phyloP scores from a whole-genome alignment of 2,113 vertebrate species.

The Hepsetus odoe region DNA sequence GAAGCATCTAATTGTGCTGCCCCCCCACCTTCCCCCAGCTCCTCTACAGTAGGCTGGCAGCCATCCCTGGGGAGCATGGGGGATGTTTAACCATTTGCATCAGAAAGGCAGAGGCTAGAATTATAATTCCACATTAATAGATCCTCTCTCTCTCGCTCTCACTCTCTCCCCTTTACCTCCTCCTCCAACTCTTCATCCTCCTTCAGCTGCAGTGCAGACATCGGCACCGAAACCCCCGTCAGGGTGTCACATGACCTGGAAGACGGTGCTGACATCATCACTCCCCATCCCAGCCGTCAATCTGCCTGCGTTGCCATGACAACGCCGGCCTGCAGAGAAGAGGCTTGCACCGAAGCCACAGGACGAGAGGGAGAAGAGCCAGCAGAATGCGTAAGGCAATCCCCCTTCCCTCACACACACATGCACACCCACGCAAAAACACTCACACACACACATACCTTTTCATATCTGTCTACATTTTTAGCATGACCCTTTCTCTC shows the following conservation, averaged over 20 bases:
- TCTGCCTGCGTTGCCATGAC: constrained; percentile 80
- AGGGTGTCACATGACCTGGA: constrained; percentile 77
- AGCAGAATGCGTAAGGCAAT: constrained; percentile 78
- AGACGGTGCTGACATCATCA: constrained; percentile 74
- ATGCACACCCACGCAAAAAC: background rate
- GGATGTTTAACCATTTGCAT: constrained; percentile 40
- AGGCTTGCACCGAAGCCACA: constrained; percentile 70
- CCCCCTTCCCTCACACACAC: constrained; percentile 20
- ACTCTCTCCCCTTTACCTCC: background rate
- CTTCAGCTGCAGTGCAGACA: constrained; percentile 87
- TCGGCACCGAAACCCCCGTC: constrained; percentile 73
- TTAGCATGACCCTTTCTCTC: constrained; percentile 22
- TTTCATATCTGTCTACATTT: constrained; percentile 4
- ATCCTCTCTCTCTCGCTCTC: background rate
- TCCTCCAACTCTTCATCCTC: constrained; percentile 25
- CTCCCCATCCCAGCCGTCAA: constrained; percentile 71
- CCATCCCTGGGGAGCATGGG: constrained; percentile 44
- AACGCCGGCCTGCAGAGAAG: constrained; percentile 76
- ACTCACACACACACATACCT: background rate
- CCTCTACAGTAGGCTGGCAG: constrained; percentile 9
- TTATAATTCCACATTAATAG: constrained; percentile 58
- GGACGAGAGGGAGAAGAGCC: constrained; percentile 67
- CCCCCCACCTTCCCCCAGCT: constrained; percentile 33
- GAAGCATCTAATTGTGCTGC: constrained; percentile 64
- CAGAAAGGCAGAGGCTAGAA: constrained; percentile 56